Evolutionary conservation across 2,797 vertebrate genomes (phyloP), one percentile per base, ranked within the genome.

Genomic region (Taenioides sp.): DNA sequence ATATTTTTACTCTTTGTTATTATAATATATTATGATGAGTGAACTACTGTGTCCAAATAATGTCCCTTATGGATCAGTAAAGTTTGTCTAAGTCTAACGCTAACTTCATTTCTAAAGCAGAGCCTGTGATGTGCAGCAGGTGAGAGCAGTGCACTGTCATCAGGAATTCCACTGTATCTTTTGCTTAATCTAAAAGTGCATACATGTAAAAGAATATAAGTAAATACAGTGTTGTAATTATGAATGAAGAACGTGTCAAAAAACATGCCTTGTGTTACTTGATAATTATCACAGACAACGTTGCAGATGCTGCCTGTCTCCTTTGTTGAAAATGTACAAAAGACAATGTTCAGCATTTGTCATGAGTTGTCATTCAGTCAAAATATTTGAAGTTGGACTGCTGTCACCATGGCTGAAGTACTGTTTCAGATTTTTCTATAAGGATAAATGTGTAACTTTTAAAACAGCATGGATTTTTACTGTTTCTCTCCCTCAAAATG

Each of bases 251-350:
- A 7, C 69, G 37, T 74, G 28, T 59, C 74, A 70, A 59, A 72
- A 76, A 58, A 17, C 65, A 60, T 75, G 65, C 70, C 58, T 52
- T 47, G 20, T 3, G 72, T 74, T 82, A 86, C 84, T 85, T 60
- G 75, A 87, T 49, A 83, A 80, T 79, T 80, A 73, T 73, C 78
- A 55, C 73, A 81, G 69, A 71, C 70, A 64, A 54, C 69, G 65
- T 59, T 72, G 67, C 34, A 70, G 69, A 83, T 79, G 78, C 63
- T 54, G 61, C 61, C 34, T 40, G 31, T 78, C 79, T 77, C 73
- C 77, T 84, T 84, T 84, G 81, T 83, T 75, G 72, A 71, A 78
- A 40, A 75, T 31, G 61, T 67, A 87, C 82, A 86, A 89, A 90
- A 83, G 79, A 75, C 28, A 59, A 58, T 75, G 80, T 78, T 12